phyloP scores from a whole-genome alignment of 1,140 invertebrate species.

The Calycopis cecrops region DNA sequence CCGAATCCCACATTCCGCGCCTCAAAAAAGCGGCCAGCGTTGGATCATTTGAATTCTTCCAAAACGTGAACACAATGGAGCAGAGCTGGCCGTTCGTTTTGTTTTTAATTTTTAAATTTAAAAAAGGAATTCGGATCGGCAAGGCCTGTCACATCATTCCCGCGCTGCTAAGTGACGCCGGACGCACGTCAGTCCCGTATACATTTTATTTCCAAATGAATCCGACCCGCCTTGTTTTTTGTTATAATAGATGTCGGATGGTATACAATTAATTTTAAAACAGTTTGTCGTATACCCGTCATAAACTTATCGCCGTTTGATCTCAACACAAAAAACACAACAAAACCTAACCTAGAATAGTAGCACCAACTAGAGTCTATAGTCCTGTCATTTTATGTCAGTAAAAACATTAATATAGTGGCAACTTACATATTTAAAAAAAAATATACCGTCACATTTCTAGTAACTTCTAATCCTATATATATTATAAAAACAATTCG shows the following conservation, averaged over 20 bases:
- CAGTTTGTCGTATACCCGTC: constrained; percentile 30
- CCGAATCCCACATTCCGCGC: constrained; percentile 58
- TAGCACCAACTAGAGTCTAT: neutral
- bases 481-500: constrained; percentile 19
- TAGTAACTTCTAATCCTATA: neutral
- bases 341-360: neutral
- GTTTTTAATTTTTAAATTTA: constrained; percentile 63
- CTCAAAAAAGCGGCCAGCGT: constrained; percentile 58
- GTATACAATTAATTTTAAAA: constrained; percentile 55
- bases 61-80: constrained; percentile 73
- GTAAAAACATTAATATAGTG: constrained; percentile 4
- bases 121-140: constrained; percentile 69
- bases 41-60: constrained; percentile 71
- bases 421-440: too few species aligned
- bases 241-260: constrained; percentile 60
- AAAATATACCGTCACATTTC: too few species aligned
- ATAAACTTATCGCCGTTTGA: constrained; percentile 23
- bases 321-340: neutral
- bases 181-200: constrained; percentile 64
- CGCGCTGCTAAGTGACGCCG: constrained; percentile 72
- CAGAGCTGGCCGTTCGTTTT: constrained; percentile 58
- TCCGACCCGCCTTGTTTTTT: constrained; percentile 61
- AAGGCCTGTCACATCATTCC: constrained; percentile 71
- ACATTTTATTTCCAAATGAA: constrained; percentile 69
- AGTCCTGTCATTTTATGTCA: constrained; percentile 1